Evolutionary conservation across 2,888 invertebrate genomes (phyloP).

Genomic region (Dorcus parallelipipedus): DNA sequence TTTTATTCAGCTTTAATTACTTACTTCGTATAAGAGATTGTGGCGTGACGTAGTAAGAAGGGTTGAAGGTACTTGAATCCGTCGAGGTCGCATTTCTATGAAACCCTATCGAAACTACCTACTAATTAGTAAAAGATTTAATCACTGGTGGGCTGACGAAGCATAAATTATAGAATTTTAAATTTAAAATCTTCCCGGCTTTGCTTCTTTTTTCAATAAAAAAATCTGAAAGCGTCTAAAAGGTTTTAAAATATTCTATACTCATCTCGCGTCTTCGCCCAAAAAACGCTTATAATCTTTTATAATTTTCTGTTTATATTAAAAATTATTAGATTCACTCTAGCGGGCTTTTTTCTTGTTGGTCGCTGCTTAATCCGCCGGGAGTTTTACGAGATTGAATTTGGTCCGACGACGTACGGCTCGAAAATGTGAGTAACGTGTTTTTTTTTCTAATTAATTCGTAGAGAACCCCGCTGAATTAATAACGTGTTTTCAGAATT

Average conservation of each 20-base stretch:
- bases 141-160: constrained; percentile 27
- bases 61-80: background rate
- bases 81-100: constrained; percentile 2
- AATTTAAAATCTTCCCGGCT: constrained; percentile 19
- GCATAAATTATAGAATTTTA: constrained; percentile 30
- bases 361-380: no score
- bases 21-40: no score
- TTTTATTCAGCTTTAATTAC: no score
- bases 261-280: background rate
- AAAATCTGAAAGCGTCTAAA: constrained; percentile 3
- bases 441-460: no score
- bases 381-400: no score
- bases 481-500: no score
- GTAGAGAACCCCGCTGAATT: no score
- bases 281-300: constrained; percentile 8
- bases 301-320: constrained; percentile 9
- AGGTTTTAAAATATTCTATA: constrained; percentile 2
- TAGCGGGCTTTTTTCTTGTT: background rate
- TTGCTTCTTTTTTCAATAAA: constrained; percentile 10
- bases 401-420: no score
- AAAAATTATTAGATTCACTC: constrained; percentile 2
- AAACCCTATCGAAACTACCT: constrained; percentile 26
- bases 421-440: no score
- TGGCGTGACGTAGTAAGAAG: no score
- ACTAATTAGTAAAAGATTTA: constrained; percentile 27